These are phyloP conservation scores for Urechis unicinctus DNA, from an alignment of 2,888 invertebrate genomes.

Conservation along the genomic window DNA sequence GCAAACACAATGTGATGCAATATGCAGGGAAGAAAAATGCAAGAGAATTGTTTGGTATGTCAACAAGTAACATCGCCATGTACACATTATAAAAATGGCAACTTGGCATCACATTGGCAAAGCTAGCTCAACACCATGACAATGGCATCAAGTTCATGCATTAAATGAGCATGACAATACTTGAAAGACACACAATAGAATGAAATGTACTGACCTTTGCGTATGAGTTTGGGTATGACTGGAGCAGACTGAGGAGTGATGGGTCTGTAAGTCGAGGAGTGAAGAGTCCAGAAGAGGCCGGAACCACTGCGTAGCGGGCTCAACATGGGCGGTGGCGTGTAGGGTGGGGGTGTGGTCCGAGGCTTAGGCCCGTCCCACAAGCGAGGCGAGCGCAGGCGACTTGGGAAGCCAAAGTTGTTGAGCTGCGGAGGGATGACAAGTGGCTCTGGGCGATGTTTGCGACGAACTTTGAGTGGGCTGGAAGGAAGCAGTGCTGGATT, in stretches of 20 bases:
- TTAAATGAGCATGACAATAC: too few species aligned
- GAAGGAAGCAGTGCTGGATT: conserved; percentile 1
- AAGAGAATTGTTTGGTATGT: too few species aligned
- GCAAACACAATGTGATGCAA: too few species aligned
- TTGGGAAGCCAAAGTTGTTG: conserved; percentile 54
- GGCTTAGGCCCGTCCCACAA: conserved; percentile 6
- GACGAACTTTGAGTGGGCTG: conserved; percentile 12
- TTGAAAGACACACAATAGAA: too few species aligned
- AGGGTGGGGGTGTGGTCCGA: conserved; percentile 57
- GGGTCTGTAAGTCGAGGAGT: conserved; percentile 25
- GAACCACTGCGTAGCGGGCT: conserved; percentile 84
- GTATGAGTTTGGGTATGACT: conserved; percentile 27
- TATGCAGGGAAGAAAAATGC: too few species aligned
- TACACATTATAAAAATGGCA: too few species aligned
- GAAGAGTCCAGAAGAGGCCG: conserved; percentile 66
- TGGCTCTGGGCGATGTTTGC: conserved; percentile 43
- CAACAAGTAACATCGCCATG: too few species aligned
- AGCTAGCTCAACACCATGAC: too few species aligned
- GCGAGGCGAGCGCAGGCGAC: conserved; percentile 54
- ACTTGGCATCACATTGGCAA: too few species aligned
- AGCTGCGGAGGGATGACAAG: conserved; percentile 51
- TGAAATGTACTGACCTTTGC: conserved; percentile 28
- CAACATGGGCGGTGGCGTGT: conserved; percentile 89
- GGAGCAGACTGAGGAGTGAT: conserved; percentile 46
- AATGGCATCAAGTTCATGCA: too few species aligned